Evolutionary conservation across 53 echinoderm and acorn worm genomes (phyloP), one percentile per base, ranked within the genome.

Genomic region (Holothuria leucospilota): DNA sequence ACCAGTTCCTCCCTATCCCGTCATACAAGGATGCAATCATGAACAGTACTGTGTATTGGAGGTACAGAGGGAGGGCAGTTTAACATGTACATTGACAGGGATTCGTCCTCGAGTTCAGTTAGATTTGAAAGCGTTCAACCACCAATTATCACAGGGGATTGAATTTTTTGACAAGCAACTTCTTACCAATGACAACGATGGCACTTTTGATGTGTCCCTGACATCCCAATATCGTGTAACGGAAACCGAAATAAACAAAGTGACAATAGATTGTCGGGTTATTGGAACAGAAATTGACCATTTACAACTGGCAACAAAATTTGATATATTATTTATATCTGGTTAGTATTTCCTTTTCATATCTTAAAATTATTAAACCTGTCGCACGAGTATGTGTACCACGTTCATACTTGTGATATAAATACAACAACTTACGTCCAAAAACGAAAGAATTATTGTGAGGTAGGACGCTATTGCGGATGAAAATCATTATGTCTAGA

Each of bases 21-120:
- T 70, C 41, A 34, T 70, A 18, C 21, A 70, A 10, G 71, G 41
- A 10, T 70, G 71, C 38, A 70, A 29, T 15, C 71, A 70, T n/a
- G 39, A 70, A 15, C 71, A 70, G 15, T 70, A 70, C 38, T 70
- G 71, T 70, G 38, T 70, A 30, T 41, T 70, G 21, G 71, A 70
- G 15, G 71, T 70, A 20, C 2, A 4, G 20, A 39, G 41, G 18
- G 41, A 8, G 15, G 71, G 71, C 6, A 15, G 14, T 18, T 12
- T 70, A 16, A 70, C 71, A n/a, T 70, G 71, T 16, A 30, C 38
- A 18, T 20, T 70, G 30, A 70, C 16, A 27, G 71, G 71, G 16
- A 34, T 70, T 21, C 15, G 71, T 39, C 71, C 71, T 39, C 39
- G 18, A 0, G 71, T 70, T 39, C 18, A 70, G 13, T 70, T 70